phyloP scores from a whole-genome alignment of 1,140 invertebrate genomes.

The Drosophila lacteicornis region DNA sequence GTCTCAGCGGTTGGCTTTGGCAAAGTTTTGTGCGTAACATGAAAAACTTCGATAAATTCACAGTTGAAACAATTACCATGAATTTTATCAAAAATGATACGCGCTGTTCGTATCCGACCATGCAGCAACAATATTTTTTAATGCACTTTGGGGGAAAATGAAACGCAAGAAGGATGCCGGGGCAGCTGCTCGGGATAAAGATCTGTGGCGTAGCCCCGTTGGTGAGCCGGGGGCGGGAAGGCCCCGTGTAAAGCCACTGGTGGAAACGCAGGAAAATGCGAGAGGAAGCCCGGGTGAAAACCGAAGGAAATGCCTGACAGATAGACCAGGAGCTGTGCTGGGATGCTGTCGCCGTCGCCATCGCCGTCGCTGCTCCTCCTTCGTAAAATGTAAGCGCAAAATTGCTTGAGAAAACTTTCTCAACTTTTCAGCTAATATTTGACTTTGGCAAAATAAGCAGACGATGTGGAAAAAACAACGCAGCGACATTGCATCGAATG shows the following conservation, averaged over 20 bases:
- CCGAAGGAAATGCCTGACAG: conserved; percentile 74
- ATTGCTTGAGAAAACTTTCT: conserved; percentile 83
- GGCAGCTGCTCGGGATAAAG: conserved; percentile 71
- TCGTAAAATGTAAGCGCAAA: conserved; percentile 80
- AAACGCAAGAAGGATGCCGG: conserved; percentile 64
- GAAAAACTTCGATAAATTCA: conserved; percentile 84
- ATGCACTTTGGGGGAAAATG: conserved; percentile 82
- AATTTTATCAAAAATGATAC: conserved; percentile 84
- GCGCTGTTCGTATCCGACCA: conserved; percentile 81
- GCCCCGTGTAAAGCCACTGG: conserved; percentile 6
- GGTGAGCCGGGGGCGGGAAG: too few relatives aligned
- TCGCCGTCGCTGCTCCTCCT: conserved; percentile 6
- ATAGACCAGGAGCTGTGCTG: conserved; percentile 69
- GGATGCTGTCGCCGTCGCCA: conserved; percentile 25
- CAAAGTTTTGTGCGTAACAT: conserved; percentile 81
- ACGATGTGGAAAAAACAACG: conserved; percentile 81
- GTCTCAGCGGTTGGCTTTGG: conserved; percentile 45
- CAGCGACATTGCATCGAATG: conserved; percentile 67
- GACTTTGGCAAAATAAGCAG: conserved; percentile 82
- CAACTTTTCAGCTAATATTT: conserved; percentile 84
- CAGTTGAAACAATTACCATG: conserved; percentile 84
- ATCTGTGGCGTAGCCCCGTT: conserved; percentile 34
- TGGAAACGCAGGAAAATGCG: conserved; percentile 15
- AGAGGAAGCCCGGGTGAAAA: conserved; percentile 2
- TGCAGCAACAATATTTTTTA: conserved; percentile 84